Evolutionary conservation across 2,113 vertebrate genomes (phyloP).

Genomic region (Cricetomys ansorgei): DNA sequence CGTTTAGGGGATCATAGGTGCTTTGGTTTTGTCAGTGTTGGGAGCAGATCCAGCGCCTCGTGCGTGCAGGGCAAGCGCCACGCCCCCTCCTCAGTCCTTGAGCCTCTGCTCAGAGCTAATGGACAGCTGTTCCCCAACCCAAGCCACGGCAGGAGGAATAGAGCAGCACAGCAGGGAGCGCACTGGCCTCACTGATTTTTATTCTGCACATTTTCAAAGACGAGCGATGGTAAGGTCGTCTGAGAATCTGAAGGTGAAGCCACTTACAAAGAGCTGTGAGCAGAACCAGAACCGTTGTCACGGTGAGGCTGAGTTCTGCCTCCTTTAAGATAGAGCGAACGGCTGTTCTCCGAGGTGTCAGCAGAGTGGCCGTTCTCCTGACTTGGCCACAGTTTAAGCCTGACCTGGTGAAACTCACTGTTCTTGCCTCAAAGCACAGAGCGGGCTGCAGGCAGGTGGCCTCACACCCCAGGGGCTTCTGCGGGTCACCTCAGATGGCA

Average conservation of each 20-base stretch:
- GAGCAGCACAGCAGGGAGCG: not conserved
- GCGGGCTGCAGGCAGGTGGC: not conserved
- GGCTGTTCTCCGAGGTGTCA: not conserved
- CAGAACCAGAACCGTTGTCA: not conserved
- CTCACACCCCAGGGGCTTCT: not conserved
- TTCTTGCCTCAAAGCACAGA: not conserved
- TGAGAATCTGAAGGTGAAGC: constrained; percentile 14
- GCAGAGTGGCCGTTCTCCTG: not conserved
- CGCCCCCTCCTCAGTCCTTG: not conserved
- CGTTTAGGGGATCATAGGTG: not conserved
- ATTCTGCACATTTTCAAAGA: not conserved
- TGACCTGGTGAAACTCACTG: not conserved
- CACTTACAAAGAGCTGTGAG: not conserved
- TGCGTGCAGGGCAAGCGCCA: too few relatives aligned
- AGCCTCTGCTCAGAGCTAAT: not conserved
- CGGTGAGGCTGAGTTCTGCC: not conserved
- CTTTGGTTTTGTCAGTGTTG: not conserved
- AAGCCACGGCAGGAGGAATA: not conserved
- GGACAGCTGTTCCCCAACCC: not conserved
- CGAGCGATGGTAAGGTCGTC: not conserved
- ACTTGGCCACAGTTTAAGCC: not conserved
- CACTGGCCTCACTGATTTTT: not conserved
- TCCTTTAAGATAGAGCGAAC: not conserved
- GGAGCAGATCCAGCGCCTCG: too few relatives aligned
- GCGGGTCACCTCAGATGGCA: not conserved